A percentile compares a stretch with the other conserved stretches of the same genome.
phyloP scores from a whole-genome alignment of 2,113 vertebrate genomes.

The Stigmatopora argus region DNA sequence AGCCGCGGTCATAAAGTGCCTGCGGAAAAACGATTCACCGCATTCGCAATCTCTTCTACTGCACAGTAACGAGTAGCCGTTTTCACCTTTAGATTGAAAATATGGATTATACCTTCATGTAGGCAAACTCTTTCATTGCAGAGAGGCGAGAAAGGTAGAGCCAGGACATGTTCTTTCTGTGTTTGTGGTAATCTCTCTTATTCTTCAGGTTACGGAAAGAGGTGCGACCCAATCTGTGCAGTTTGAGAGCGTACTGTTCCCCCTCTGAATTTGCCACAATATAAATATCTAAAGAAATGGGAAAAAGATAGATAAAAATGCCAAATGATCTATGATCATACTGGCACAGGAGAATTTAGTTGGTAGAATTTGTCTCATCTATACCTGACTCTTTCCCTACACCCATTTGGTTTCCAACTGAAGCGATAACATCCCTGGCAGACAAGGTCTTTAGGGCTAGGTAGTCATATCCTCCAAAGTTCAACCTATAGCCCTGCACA shows the following conservation, averaged over 20 bases:
- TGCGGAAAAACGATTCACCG: conserved; percentile 46
- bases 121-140: conserved; percentile 97
- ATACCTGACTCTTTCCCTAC: conserved; percentile 97
- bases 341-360: neutral
- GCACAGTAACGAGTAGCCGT: neutral
- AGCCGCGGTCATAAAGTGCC: conserved; percentile 85
- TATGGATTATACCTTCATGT: conserved; percentile 88
- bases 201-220: conserved; percentile 95
- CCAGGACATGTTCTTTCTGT: conserved; percentile 90
- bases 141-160: conserved; percentile 95
- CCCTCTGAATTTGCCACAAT: conserved; percentile 85
- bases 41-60: neutral
- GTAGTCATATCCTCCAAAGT: conserved; percentile 91
- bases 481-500: conserved; percentile 91
- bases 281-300: conserved; percentile 81
- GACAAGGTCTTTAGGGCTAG: conserved; percentile 89
- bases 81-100: neutral
- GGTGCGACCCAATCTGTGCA: conserved; percentile 89
- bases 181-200: conserved; percentile 94
- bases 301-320: conserved; percentile 1
- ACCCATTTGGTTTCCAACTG: conserved; percentile 95
- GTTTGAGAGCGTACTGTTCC: conserved; percentile 85
- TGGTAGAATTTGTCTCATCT: conserved; percentile 60
- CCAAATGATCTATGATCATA: neutral
- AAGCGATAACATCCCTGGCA: conserved; percentile 80